Conservation (phyloP, 2,797 vertebrate species). For the Agapornis canus region DNA sequence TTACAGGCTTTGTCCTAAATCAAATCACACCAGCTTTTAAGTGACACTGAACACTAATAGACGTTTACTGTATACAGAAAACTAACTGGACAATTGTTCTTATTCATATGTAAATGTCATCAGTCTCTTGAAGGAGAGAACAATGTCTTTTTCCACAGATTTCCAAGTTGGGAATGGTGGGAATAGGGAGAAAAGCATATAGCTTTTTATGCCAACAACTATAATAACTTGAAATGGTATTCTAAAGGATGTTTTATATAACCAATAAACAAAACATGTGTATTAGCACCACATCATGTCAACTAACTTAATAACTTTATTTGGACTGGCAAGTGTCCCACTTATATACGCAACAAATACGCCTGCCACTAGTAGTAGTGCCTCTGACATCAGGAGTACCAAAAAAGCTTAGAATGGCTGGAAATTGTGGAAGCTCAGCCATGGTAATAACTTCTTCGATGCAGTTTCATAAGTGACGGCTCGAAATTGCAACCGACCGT, state of each 20-base stretch:
- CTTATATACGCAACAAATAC: not conserved
- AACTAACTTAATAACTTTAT: not conserved
- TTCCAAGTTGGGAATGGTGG: not conserved
- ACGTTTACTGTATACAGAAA: not conserved
- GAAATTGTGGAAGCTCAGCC: not conserved
- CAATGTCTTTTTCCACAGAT: conserved; percentile 50
- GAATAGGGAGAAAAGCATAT: not conserved
- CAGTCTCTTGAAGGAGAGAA: conserved; percentile 46
- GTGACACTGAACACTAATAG: not conserved
- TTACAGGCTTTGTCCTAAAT: not conserved
- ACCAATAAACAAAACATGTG: not conserved
- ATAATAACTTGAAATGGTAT: not conserved
- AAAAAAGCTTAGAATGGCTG: not conserved
- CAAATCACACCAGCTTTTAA: not conserved
- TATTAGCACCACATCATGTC: not conserved
- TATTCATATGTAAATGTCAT: conserved; percentile 76
- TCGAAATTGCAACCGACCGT: not conserved
- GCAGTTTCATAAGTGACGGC: not conserved
- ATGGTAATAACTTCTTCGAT: not conserved
- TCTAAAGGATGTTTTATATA: not conserved
- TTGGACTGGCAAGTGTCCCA: not conserved
- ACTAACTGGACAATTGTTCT: conserved; percentile 53
- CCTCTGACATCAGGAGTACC: not conserved
- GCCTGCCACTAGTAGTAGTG: not conserved
- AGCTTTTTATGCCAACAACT: not conserved